Evolutionary conservation across 1,140 invertebrate genomes (phyloP), one percentile per base, ranked within the genome.

Genomic region (Nasonia giraulti): DNA sequence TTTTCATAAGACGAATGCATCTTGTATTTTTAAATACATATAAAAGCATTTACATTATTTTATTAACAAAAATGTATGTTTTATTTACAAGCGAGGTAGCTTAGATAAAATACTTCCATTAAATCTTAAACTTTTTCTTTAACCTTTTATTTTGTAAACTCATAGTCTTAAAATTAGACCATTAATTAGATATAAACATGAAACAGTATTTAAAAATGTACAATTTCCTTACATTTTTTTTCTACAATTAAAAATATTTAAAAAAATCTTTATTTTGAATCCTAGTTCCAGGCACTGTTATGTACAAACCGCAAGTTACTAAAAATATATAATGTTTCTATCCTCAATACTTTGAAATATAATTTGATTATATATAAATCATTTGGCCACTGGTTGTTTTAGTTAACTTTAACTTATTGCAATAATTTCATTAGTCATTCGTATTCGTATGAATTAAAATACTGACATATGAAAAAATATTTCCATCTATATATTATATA

Each of bases 371-470:
- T 71, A 33, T 83, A 83, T 73, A 84, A 79, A 73, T 73, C 2
- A 80, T 85, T 85, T 85, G 83, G 83, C 78, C 83, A 85, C 83
- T 85, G 47, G 14, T 75, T 80, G 75, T 76, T 40, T 83, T 71
- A 33, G 73, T 82, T 27, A 71, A 50, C 75, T 79, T 84, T 73
- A 73, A 80, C 33, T 73, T 55, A 74, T 83, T 68, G 82, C 74
- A 83, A 76, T 77, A 68, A 83, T 74, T 83, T 66, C 37, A 75
- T 66, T 85, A 86, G 20, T 79, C 14, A 50, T 76, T 78, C 5
- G 10, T 71, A 68, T 82, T 17, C 80, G 75, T 17, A 55, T 82
- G 31, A 71, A 79, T 80, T 76, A 75, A 76, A 85, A 81, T 76
- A 85, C 44, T 80, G 47, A 73, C 73, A 62, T 71, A 69, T 66